Base-by-base conservation (phyloP, 2,797 vertebrate genomes). In the Prunella strophiata region DNA sequence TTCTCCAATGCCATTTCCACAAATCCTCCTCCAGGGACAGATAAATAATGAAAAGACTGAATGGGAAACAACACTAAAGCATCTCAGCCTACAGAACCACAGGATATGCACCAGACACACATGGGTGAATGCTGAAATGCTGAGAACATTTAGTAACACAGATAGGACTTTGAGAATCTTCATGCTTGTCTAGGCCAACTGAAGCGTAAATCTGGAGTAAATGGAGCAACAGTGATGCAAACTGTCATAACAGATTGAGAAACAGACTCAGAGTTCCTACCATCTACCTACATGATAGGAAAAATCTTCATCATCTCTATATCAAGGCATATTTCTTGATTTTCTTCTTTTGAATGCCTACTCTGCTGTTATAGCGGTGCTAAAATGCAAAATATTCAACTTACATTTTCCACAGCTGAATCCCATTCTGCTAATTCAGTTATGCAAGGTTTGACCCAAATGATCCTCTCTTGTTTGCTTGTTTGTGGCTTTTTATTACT, bases 31-130 rank as follows among this genome's bases (percentile, higher is more conserved):
- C 72, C 42, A 80, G 92, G 75, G 95, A 93, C 63, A 85, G 57
- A 89, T 89, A 95, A 95, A 96, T 96, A 89, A 95, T 94, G 91
- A 88, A 95, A 82, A 5, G 36, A 76, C 81, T 80, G 52, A 7
- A 89, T 94, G 68, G 72, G 57, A 94, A 89, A 77, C 23, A 94
- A 85, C 65, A 54, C 45, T 89, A 67, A 91, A 85, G 57, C 67
- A 89, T 63, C 89, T 87, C 71, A 87, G 75, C 63, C 75, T 80
- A 79, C 48, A 63, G 78, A 94, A 92, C 52, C 81, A 92, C 75
- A 71, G 78, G 81, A 92, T 93, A 52, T 67, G 78, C 78, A 93
- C 77, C 89, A 92, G 89, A 74, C 68, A 59, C 57, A 94, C 89
- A 85, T 77, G 81, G 74, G 68, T 91, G 87, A 96, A 78, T 73